Evolutionary conservation across 1,140 invertebrate genomes (phyloP), one percentile per base, ranked within the genome.

Genomic region (Brachionus koreanus): DNA sequence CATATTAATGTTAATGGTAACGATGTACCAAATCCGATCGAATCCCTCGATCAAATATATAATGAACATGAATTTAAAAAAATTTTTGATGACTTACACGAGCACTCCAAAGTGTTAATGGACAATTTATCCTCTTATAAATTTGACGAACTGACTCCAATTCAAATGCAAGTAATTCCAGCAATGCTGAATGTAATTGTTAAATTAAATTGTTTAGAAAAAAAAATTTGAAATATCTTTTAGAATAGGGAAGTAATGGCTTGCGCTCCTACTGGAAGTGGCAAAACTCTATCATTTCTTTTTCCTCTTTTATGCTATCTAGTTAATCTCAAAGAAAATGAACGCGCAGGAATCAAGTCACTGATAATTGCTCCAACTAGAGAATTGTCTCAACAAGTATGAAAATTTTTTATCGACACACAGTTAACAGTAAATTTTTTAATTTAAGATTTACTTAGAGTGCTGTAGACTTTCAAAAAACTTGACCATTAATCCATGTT

Each of bases 161-260:
- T 98, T 85, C 97, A 99, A 89, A 94, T 95, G 91, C 96, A 98
- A 89, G 93, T 94, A 0, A 91, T 98, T 83, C 94, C 97, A 13
- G 90, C 93, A 46, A 92, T 98, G 92, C 86, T 97, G 63, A 89
- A 89, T 82, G 87, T 87, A 84, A 83, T 83, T 79, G 10, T 10
- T n/a, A 42, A 2, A 33, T 4, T 25, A 37, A 12, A 9, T 57
- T 39, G 33, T 37, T 9, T 29, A 23, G n/a, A 65, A 13, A 6
- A 16, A 12, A n/a, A 39, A 9, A 5, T 16, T 12, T 42, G 1
- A 7, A 33, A 69, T 75, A 61, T 46, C 9, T 25, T 74, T 42
- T 72, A 94, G 92, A 90, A 91, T 42, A 90, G 94, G 75, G 93
- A 97, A 87, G 88, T 98, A 19, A 90, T 98, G 86, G 95, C 94